Conservation (phyloP, 2,797 vertebrate genomes). For the Sandelia bainsii region DNA sequence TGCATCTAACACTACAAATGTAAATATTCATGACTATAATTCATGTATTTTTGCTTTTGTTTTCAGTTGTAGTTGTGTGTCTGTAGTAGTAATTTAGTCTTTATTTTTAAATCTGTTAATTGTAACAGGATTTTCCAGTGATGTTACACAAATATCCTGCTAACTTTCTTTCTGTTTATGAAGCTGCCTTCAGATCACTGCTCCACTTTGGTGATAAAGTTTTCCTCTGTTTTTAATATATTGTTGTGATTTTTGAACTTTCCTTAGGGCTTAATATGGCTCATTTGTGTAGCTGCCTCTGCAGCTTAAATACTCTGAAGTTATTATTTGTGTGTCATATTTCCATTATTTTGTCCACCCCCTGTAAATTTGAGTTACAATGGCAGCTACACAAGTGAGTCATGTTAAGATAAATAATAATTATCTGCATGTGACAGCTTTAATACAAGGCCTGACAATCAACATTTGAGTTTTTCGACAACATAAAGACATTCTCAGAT, state of each 20-base stretch:
- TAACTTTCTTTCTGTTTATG: background rate
- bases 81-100: background rate
- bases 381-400: slow-evolving; percentile 36
- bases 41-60: background rate
- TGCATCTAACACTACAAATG: background rate
- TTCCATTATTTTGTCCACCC: slow-evolving; percentile 25
- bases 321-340: slow-evolving; percentile 14
- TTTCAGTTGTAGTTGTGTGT: background rate
- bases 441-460: slow-evolving; percentile 29
- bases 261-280: slow-evolving; percentile 11
- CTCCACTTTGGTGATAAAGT: background rate
- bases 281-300: slow-evolving; percentile 14
- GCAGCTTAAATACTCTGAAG: slow-evolving; percentile 9
- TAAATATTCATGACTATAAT: background rate
- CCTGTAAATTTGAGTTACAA: slow-evolving; percentile 38
- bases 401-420: slow-evolving; percentile 27
- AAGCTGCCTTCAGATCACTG: background rate
- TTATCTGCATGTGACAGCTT: slow-evolving; percentile 40
- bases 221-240: background rate
- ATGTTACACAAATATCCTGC: background rate
- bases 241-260: background rate
- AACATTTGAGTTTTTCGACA: background rate
- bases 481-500: background rate
- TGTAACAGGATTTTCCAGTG: background rate
- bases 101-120: background rate